These are phyloP conservation scores for Parauchenoglanis punctatus DNA, from an alignment of 2,797 vertebrate genomes.

Conservation along the genomic window DNA sequence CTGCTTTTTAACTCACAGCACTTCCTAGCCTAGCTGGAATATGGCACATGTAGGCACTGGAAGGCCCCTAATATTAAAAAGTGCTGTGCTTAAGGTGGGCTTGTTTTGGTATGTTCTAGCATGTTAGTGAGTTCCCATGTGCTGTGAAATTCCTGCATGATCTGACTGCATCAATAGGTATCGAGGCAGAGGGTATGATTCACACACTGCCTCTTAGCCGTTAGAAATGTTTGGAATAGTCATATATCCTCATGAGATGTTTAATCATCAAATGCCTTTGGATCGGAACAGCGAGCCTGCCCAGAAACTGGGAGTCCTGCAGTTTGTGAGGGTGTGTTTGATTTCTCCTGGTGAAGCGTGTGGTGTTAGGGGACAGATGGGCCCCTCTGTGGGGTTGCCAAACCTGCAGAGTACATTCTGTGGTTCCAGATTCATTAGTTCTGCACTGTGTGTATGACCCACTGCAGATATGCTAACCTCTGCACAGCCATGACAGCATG, in stretches of 20 bases:
- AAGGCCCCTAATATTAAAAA: slow-evolving; percentile 42
- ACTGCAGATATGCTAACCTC: slow-evolving; percentile 59
- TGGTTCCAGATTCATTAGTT: slow-evolving; percentile 40
- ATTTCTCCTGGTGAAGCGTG: slow-evolving; percentile 67
- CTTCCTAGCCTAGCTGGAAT: slow-evolving; percentile 21
- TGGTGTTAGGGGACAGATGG: slow-evolving; percentile 57
- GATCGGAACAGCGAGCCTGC: slow-evolving; percentile 69
- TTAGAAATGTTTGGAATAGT: slow-evolving; percentile 70
- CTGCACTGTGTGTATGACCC: slow-evolving; percentile 38
- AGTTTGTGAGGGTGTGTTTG: slow-evolving; percentile 69
- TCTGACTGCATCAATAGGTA: slow-evolving; percentile 63
- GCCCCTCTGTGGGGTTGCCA: slow-evolving; percentile 32
- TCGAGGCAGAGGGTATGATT: slow-evolving; percentile 70
- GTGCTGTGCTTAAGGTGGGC: slow-evolving; percentile 8
- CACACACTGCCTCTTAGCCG: slow-evolving; percentile 73
- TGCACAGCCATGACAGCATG: slow-evolving; percentile 63
- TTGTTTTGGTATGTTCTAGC: slow-evolving; percentile 28
- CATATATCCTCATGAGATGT: slow-evolving; percentile 70
- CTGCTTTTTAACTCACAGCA: slow-evolving; percentile 16
- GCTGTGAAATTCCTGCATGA: slow-evolving; percentile 17
- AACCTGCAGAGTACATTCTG: slow-evolving; percentile 31
- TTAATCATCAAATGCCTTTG: slow-evolving; percentile 76
- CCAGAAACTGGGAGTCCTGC: slow-evolving; percentile 54
- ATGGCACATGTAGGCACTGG: slow-evolving; percentile 6
- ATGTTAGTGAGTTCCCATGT: slow-evolving; percentile 17